Evolutionary conservation across 2,113 vertebrate species (phyloP), one percentile per base, ranked within the genome.

Genomic region (Cyphomyrus plagiostoma): DNA sequence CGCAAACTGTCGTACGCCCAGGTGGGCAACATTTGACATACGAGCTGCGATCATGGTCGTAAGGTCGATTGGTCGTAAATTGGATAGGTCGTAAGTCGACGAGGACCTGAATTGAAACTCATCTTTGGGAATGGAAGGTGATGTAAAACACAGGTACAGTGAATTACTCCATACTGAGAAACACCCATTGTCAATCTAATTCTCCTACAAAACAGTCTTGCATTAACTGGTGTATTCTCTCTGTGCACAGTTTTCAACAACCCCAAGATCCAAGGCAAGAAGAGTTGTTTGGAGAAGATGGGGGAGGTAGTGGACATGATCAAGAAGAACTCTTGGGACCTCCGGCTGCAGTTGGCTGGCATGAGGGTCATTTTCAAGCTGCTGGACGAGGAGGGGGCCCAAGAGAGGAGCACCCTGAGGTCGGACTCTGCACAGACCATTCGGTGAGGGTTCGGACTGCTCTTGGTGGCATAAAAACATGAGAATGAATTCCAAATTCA

Each of bases 271-370:
- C 91, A 92, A 66, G 95, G 95, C 0, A 96, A 97, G 45, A 96
- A 95, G 92, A 95, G 92, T 2, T 92, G 91, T 0, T 89, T 97
- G 95, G 96, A 97, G 91, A 93, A 95, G 92, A 91, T 94, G 91
- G 90, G 95, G 4, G 97, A 96, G 0, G 88, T 95, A 10, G 92
- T 96, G 92, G 97, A 97, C 39, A 92, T 95, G 48, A 92, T 97
- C 92, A 97, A 95, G 93, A 97, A 95, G 90, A 95, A 93, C 35
- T 95, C 92, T 88, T 94, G 95, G 0, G 96, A 97, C 82, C 87
- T 91, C 2, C 91, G 52, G 30, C 94, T 95, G 91, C 96, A 96
- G 93, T 93, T 98, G 1, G 95, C 95, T 0, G 96, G 96, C 1
- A 95, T 98, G 66, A 90, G 89, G 88, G 95, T 96, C 91, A 94